Conservation (phyloP, 1,140 invertebrate genomes). For the Calosoma granatense region DNA sequence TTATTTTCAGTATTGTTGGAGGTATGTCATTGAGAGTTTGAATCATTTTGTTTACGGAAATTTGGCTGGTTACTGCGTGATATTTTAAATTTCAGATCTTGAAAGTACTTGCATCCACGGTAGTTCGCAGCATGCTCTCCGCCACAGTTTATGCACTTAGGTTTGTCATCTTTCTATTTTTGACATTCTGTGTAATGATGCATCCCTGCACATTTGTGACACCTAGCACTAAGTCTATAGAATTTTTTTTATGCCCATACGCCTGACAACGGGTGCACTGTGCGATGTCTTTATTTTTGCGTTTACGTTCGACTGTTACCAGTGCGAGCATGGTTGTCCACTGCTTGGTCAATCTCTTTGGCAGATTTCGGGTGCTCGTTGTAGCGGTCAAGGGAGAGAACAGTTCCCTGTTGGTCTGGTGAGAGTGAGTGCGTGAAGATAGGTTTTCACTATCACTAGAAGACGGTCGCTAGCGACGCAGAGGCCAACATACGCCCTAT, state of each 20-base stretch:
- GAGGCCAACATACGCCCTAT: background rate
- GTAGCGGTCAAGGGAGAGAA: too few species aligned
- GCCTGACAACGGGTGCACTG: background rate
- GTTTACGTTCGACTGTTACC: background rate
- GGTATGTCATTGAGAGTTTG: background rate
- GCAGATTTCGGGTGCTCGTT: too few species aligned
- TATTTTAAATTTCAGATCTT: background rate
- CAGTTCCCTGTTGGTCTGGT: too few species aligned
- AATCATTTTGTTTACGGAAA: too few species aligned
- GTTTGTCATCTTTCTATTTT: background rate
- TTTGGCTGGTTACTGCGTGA: background rate
- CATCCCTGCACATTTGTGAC: background rate
- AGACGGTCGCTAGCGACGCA: background rate
- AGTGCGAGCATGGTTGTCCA: background rate
- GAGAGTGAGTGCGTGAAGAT: too few species aligned
- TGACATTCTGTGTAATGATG: background rate
- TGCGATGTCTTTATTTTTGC: background rate
- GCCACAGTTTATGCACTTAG: background rate
- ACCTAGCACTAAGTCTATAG: background rate
- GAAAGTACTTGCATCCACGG: background rate
- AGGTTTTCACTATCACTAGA: background rate
- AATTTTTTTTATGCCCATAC: background rate
- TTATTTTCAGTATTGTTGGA: too few species aligned
- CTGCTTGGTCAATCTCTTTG: too few species aligned
- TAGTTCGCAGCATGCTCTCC: background rate